phyloP scores from a whole-genome alignment of 2,888 invertebrate species.

The Tillus elongatus region DNA sequence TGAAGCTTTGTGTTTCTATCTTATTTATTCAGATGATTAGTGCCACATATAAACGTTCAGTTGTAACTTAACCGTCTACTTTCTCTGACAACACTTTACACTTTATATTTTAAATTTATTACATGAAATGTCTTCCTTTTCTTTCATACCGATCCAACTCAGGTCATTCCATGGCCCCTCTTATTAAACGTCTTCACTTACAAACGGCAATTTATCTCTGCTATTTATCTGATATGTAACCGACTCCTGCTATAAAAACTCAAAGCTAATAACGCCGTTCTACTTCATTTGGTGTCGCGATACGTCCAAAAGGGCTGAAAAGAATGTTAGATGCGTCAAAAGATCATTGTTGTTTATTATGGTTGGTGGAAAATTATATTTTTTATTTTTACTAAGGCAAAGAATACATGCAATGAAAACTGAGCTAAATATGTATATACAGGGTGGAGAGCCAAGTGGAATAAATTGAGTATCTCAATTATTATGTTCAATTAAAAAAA shows the following conservation, averaged over 20 bases:
- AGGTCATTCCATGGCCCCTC: constrained; percentile 20
- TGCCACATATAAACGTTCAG: background rate
- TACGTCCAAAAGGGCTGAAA: no score
- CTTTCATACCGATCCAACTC: constrained; percentile 24
- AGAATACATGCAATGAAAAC: no score
- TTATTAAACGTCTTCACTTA: constrained; percentile 1
- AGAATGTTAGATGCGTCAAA: no score
- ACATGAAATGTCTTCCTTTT: constrained; percentile 25
- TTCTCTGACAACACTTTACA: constrained; percentile 29
- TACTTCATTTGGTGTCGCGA: no score
- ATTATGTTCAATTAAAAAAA: no score
- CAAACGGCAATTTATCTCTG: constrained; percentile 1
- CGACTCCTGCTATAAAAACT: constrained; percentile 1
- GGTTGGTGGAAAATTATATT: no score
- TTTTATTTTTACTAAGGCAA: no score
- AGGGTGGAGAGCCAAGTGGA: no score
- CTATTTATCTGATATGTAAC: constrained; percentile 1
- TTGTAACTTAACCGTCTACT: background rate
- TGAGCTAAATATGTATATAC: no score
- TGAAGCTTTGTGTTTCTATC: background rate
- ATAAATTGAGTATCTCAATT: no score
- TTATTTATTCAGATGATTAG: background rate
- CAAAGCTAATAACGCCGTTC: constrained; percentile 1
- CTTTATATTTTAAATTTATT: constrained; percentile 37
- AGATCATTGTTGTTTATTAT: no score